Conservation (phyloP, 2,797 vertebrate species). For the Phrynocephalus forsythii region DNA sequence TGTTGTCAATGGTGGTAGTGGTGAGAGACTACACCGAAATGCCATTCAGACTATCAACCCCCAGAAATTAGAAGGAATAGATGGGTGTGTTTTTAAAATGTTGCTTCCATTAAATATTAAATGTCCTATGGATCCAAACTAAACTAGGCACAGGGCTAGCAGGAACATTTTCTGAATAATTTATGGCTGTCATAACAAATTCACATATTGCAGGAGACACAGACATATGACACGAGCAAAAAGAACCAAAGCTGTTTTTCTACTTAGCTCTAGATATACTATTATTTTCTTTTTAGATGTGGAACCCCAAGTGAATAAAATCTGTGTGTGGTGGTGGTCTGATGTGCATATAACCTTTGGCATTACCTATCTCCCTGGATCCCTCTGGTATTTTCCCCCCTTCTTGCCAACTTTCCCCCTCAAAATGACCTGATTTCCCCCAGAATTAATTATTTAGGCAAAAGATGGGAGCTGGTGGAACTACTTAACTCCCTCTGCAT, state of each 20-base stretch:
- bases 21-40: background rate
- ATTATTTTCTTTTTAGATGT: background rate
- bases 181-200: background rate
- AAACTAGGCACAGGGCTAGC: background rate
- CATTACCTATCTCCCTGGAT: background rate
- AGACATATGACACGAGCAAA: background rate
- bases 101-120: slow-evolving; percentile 39
- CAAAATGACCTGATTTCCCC: slow-evolving; percentile 14
- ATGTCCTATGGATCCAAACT: slow-evolving; percentile 25
- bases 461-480: background rate
- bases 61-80: background rate
- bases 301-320: background rate
- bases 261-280: background rate
- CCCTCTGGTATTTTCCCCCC: background rate
- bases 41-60: background rate
- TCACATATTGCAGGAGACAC: background rate
- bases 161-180: slow-evolving; percentile 39
- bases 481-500: background rate
- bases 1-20: no score
- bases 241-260: background rate
- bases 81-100: background rate
- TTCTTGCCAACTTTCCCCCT: slow-evolving; percentile 1
- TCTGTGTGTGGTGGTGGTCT: background rate
- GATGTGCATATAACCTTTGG: background rate
- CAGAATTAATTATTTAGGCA: slow-evolving; percentile 22